Evolutionary conservation across 2,113 vertebrate species (phyloP).

Genomic region (Oryzias woworae): DNA sequence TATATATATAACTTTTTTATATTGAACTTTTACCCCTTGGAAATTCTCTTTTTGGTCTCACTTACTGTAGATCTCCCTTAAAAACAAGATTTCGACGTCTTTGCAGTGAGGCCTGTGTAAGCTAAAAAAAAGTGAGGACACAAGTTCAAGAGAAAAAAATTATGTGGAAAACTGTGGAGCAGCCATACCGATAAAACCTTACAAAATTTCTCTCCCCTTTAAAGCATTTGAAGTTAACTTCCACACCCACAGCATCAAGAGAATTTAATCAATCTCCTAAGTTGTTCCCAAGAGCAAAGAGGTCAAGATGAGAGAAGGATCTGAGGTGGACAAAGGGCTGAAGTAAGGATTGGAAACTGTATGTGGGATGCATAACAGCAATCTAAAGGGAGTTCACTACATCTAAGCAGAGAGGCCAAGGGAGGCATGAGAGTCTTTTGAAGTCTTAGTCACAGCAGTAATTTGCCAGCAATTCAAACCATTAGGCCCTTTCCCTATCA

Average conservation of each 20-base stretch:
- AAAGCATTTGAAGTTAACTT: conserved; percentile 8
- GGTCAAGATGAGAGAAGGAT: conserved; percentile 44
- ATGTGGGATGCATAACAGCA: conserved; percentile 43
- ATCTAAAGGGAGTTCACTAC: conserved; percentile 61
- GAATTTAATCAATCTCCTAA: conserved; percentile 21
- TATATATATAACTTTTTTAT: too few relatives aligned
- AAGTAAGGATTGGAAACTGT: conserved; percentile 54
- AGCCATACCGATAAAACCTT: conserved; percentile 8
- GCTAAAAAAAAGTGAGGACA: neutral
- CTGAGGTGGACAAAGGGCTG: conserved; percentile 24
- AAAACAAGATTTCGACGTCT: conserved; percentile 8
- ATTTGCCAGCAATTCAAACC: conserved; percentile 65
- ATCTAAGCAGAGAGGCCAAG: conserved; percentile 58
- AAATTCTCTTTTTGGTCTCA: too few relatives aligned
- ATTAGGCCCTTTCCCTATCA: conserved; percentile 61
- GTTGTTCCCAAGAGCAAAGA: conserved; percentile 24
- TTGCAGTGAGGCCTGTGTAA: neutral
- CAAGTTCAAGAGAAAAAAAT: conserved; percentile 10
- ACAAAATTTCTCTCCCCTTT: conserved; percentile 16
- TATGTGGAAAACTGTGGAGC: neutral
- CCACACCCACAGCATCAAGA: conserved; percentile 13
- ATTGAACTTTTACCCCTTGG: too few relatives aligned
- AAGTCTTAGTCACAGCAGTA: conserved; percentile 66
- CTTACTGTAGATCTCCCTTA: neutral
- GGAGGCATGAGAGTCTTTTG: conserved; percentile 67